phyloP scores from a whole-genome alignment of 2,113 vertebrate species.

The Strix uralensis region DNA sequence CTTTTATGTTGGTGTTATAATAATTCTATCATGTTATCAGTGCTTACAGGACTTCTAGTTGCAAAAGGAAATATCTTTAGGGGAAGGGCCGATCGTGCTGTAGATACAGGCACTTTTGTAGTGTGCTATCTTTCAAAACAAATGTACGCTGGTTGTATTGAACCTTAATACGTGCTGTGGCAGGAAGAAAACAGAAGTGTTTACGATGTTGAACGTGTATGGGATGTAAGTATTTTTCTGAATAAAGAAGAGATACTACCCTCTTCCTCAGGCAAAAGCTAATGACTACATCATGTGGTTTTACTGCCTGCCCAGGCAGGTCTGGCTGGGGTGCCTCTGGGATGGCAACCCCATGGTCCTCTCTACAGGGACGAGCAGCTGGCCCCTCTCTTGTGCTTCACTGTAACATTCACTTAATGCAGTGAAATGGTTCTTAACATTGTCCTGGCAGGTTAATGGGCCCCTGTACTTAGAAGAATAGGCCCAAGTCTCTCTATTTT shows the following conservation, averaged over 20 bases:
- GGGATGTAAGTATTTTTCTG: neutral
- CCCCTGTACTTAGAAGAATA: neutral
- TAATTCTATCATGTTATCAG: constrained; percentile 45
- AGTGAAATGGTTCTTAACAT: neutral
- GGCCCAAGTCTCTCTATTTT: neutral
- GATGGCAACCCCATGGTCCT: neutral
- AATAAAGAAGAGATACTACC: neutral
- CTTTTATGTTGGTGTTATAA: constrained; percentile 22
- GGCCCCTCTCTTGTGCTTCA: neutral
- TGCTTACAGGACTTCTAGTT: neutral
- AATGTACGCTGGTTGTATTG: neutral
- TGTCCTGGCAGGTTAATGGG: neutral
- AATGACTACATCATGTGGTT: neutral
- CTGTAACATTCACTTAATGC: accelerated
- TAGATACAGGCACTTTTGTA: neutral
- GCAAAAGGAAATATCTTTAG: neutral
- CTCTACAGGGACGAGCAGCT: accelerated
- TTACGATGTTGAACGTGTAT: accelerated
- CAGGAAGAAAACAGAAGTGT: neutral
- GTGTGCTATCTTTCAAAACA: neutral
- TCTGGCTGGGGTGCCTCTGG: neutral
- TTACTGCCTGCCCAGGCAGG: neutral
- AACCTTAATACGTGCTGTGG: neutral
- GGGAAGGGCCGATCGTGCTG: neutral
- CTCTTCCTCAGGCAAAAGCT: neutral